phyloP scores from a whole-genome alignment of 2,888 invertebrate genomes.

The Ophonus ardosiacus region DNA sequence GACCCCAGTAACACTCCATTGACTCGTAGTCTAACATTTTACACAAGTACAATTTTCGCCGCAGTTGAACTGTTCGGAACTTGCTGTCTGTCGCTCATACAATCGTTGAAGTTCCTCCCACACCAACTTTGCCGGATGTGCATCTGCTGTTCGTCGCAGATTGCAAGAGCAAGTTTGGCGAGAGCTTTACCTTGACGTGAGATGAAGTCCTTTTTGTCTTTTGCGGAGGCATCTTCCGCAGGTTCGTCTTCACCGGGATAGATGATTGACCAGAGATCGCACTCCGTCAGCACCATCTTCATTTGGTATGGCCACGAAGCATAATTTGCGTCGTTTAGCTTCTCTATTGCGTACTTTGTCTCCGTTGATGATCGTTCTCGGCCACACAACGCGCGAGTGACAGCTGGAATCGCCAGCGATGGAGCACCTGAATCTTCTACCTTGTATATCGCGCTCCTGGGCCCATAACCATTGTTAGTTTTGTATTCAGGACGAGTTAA shows the following conservation, averaged over 20 bases:
- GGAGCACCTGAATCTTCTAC: too few species aligned
- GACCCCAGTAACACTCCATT: constrained; percentile 47
- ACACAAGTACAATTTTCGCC: constrained; percentile 34
- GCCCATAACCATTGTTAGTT: too few species aligned
- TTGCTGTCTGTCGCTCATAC: constrained; percentile 59
- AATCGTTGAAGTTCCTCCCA: constrained; percentile 57
- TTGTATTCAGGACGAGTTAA: too few species aligned
- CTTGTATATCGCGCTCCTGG: too few species aligned
- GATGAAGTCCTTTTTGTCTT: constrained; percentile 33
- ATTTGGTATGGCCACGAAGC: constrained; percentile 36
- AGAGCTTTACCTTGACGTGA: constrained; percentile 55
- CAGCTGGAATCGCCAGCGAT: too few species aligned
- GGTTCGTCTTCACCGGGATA: constrained; percentile 34
- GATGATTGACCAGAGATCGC: constrained; percentile 28
- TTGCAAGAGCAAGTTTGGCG: constrained; percentile 53
- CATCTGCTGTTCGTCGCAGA: constrained; percentile 57
- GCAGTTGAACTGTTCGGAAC: constrained; percentile 54
- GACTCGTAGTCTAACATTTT: constrained; percentile 29
- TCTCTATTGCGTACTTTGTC: neutral
- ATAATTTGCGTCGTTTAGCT: constrained; percentile 28
- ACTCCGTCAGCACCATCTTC: constrained; percentile 41
- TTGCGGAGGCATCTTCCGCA: constrained; percentile 27
- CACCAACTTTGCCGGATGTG: constrained; percentile 50
- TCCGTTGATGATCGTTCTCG: too few species aligned
- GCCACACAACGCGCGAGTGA: too few species aligned